phyloP scores from a whole-genome alignment of 2,797 vertebrate genomes.

The Sebastes minor region DNA sequence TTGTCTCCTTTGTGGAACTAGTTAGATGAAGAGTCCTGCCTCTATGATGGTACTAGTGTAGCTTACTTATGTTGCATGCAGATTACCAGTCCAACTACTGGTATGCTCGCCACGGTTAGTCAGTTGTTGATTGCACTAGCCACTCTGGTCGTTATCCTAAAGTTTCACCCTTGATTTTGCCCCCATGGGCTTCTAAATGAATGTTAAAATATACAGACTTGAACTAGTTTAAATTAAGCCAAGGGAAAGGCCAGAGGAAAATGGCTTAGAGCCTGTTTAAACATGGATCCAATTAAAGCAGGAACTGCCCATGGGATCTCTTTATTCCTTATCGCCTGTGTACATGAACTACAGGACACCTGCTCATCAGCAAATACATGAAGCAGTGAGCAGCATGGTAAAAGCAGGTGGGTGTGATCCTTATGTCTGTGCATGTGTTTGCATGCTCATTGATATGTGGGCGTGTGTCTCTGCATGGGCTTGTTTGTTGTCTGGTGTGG shows the following conservation, averaged over 20 bases:
- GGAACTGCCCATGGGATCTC: constrained; percentile 38
- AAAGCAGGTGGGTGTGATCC: constrained; percentile 4
- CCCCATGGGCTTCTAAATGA: neutral
- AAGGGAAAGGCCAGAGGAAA: constrained; percentile 18
- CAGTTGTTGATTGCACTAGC: neutral
- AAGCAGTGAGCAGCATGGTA: neutral
- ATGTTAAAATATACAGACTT: neutral
- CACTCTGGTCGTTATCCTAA: neutral
- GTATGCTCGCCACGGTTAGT: neutral
- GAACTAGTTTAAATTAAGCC: constrained; percentile 18
- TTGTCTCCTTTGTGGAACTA: neutral
- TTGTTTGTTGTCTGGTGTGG: constrained; percentile 36
- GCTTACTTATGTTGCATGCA: neutral
- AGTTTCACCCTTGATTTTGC: neutral
- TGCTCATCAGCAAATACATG: constrained; percentile 35
- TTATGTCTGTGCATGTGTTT: constrained; percentile 44
- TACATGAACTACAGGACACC: constrained; percentile 47
- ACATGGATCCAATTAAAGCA: constrained; percentile 63
- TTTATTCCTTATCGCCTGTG: constrained; percentile 48
- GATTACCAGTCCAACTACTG: neutral
- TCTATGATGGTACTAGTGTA: neutral
- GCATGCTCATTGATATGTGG: constrained; percentile 47
- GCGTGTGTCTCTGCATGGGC: constrained; percentile 32
- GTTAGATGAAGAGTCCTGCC: neutral
- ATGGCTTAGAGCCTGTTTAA: constrained; percentile 41